Conservation (phyloP, 2,113 vertebrate species). For the Cynocephalus volans region DNA sequence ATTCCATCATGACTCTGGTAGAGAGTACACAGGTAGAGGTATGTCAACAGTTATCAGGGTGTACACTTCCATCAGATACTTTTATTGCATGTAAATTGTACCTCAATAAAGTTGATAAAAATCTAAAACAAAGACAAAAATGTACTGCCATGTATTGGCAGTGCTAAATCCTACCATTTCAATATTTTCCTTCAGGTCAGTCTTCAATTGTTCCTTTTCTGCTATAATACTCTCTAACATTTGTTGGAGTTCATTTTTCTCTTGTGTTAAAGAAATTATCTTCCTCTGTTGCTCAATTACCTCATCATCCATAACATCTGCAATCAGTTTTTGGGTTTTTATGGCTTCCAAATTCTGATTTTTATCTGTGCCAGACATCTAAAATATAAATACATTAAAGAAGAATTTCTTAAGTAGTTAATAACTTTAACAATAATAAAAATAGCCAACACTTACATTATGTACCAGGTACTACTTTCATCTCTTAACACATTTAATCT, state of each 20-base stretch:
- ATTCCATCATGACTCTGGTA: not conserved
- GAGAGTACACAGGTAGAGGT: not conserved
- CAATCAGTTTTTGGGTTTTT: conserved; percentile 23
- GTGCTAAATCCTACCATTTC: conserved; percentile 76
- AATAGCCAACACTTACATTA: not conserved
- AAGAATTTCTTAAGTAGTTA: conserved; percentile 39
- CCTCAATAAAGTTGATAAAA: not conserved
- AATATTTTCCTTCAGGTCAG: conserved; percentile 78
- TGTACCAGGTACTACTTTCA: not conserved
- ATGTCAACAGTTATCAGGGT: not conserved
- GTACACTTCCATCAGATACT: not conserved
- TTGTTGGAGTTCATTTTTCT: conserved; percentile 82
- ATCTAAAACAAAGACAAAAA: not conserved
- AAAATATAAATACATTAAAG: conserved; percentile 55
- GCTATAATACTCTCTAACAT: conserved; percentile 71
- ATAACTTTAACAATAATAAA: not conserved
- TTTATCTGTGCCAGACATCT: conserved; percentile 75
- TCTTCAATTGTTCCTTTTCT: conserved; percentile 79
- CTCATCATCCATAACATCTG: conserved; percentile 56
- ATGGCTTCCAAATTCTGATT: conserved; percentile 52
- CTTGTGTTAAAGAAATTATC: conserved; percentile 73
- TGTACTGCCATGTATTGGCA: not conserved
- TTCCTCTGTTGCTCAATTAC: conserved; percentile 75
- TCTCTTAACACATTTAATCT: not conserved
- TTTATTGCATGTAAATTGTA: not conserved